A percentile compares a stretch with the other conserved stretches of the same genome.
These are phyloP conservation scores for Mesorhabditis belari DNA, from an alignment of 2,888 invertebrate genomes.

Conservation along the genomic window DNA sequence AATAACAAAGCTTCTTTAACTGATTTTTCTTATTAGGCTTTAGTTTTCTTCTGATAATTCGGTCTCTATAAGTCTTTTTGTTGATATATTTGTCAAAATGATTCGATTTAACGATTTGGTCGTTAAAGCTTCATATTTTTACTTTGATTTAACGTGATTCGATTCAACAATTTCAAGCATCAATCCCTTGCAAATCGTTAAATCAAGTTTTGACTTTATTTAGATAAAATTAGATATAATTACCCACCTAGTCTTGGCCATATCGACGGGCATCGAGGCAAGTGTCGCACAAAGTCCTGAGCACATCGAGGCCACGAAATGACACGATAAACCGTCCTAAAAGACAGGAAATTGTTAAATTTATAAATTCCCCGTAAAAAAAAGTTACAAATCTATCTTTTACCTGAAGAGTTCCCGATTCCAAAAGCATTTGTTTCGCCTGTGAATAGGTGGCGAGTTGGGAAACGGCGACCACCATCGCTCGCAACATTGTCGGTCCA, in stretches of 20 bases:
- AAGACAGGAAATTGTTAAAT: no score
- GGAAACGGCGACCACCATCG: conserved; percentile 95
- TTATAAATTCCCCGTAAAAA: conserved; percentile 74
- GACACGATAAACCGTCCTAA: conserved; percentile 66
- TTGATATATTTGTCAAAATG: no score
- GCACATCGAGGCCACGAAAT: conserved; percentile 56
- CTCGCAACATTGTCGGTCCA: conserved; percentile 60
- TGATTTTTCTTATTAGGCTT: no score
- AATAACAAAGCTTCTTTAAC: no score
- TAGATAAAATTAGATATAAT: neutral
- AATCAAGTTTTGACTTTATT: neutral
- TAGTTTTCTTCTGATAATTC: no score
- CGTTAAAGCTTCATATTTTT: neutral
- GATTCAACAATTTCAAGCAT: no score
- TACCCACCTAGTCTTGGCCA: conserved; percentile 83
- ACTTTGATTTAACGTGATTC: neutral
- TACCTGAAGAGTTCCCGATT: neutral
- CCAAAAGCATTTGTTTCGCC: conserved; percentile 2
- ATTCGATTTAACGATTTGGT: no score
- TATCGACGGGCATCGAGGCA: conserved; percentile 97
- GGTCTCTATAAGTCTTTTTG: no score
- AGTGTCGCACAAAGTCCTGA: conserved; percentile 88
- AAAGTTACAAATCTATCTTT: neutral
- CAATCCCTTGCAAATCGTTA: neutral
- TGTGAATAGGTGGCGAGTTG: conserved; percentile 92